phyloP scores from a whole-genome alignment of 2,888 invertebrate genomes.

The Tuberolachnus salignus region DNA sequence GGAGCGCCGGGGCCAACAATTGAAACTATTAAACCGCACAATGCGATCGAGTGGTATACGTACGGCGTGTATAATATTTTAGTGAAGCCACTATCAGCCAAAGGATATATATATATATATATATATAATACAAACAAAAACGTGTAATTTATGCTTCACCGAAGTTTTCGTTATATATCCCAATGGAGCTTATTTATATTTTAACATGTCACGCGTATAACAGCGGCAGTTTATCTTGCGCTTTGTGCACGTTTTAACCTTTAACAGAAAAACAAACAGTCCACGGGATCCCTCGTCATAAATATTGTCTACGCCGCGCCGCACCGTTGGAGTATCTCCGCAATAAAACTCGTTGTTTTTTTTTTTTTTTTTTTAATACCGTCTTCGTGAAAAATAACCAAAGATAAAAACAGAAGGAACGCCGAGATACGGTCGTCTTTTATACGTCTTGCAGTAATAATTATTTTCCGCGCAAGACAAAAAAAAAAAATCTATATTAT shows the following conservation, averaged over 20 bases:
- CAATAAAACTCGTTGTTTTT: conserved; percentile 46
- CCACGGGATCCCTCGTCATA: conserved; percentile 44
- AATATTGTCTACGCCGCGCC: conserved; percentile 39
- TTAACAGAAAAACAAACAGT: conserved; percentile 55
- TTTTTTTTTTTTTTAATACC: conserved; percentile 39
- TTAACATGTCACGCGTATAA: conserved; percentile 45
- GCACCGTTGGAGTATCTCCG: conserved; percentile 27
- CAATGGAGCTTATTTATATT: conserved; percentile 55
- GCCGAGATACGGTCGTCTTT: conserved; percentile 45
- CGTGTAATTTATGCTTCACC: conserved; percentile 49
- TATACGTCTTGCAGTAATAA: conserved; percentile 50
- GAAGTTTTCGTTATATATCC: conserved; percentile 52
- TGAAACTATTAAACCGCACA: conserved; percentile 47
- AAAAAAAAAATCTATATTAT: conserved; percentile 8
- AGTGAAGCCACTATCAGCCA: conserved; percentile 37
- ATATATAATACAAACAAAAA: conserved; percentile 30
- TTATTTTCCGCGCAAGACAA: conserved; percentile 16
- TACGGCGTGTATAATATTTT: neutral
- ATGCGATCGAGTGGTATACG: conserved; percentile 27
- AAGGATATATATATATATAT: conserved; percentile 37
- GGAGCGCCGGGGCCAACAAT: conserved; percentile 40
- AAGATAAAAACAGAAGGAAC: conserved; percentile 48
- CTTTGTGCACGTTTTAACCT: conserved; percentile 54
- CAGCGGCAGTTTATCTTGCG: conserved; percentile 54
- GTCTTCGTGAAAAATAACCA: conserved; percentile 51